These are phyloP conservation scores for Neoniphon sammara DNA, from an alignment of 2,797 vertebrate species.

Conservation along the genomic window DNA sequence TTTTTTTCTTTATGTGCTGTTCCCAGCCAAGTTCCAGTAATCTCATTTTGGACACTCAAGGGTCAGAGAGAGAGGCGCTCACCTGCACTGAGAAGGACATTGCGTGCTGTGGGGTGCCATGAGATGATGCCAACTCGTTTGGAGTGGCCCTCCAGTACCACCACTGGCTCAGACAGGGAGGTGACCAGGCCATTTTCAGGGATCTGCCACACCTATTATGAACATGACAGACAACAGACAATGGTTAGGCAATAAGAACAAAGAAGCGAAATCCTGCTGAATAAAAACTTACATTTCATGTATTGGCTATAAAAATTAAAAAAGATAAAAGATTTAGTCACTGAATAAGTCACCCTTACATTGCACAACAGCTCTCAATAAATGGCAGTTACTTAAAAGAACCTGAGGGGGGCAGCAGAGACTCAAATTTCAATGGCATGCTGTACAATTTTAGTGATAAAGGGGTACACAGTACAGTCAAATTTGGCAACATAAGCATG, in stretches of 20 bases:
- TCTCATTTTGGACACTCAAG: slow-evolving; percentile 1
- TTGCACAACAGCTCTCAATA: neutral
- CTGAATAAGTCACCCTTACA: neutral
- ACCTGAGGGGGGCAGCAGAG: slow-evolving; percentile 75
- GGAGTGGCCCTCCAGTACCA: slow-evolving; percentile 93
- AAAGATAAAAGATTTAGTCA: too few relatives aligned
- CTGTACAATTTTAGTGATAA: neutral
- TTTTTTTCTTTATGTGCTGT: neutral
- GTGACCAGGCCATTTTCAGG: slow-evolving; percentile 93
- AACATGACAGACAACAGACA: slow-evolving; percentile 27
- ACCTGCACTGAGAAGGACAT: slow-evolving; percentile 97
- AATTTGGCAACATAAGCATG: neutral
- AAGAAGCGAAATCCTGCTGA: neutral
- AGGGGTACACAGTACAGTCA: neutral
- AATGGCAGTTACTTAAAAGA: slow-evolving; percentile 38
- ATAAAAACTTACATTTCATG: neutral
- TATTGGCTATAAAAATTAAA: neutral
- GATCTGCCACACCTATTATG: slow-evolving; percentile 94
- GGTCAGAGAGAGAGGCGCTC: slow-evolving; percentile 14
- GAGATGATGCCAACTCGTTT: slow-evolving; percentile 96
- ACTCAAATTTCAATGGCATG: slow-evolving; percentile 17
- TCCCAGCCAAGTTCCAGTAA: neutral
- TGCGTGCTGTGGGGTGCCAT: slow-evolving; percentile 96
- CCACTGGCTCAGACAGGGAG: slow-evolving; percentile 90
- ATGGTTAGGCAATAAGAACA: slow-evolving; percentile 15